Evolutionary conservation across 2,888 invertebrate species (phyloP).

Genomic region (Zaprionus obscuricornis): DNA sequence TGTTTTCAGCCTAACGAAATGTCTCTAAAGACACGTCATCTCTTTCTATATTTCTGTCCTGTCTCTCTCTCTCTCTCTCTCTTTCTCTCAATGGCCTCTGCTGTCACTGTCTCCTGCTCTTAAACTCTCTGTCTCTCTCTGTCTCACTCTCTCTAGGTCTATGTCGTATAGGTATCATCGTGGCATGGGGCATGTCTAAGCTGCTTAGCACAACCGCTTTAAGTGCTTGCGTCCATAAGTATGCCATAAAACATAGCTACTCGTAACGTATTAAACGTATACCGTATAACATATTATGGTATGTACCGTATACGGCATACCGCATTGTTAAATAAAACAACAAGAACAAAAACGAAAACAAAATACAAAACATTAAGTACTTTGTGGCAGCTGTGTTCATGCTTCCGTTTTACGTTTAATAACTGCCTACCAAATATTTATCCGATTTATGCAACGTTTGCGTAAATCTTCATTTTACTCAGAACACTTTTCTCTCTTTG

Average conservation of each 20-base stretch:
- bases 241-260: slow-evolving; percentile 57
- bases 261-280: slow-evolving; percentile 37
- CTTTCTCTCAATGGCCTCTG: too few species aligned
- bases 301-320: slow-evolving; percentile 38
- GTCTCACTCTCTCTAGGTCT: too few species aligned
- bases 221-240: slow-evolving; percentile 35
- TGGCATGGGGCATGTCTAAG: slow-evolving; percentile 44
- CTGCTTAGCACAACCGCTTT: slow-evolving; percentile 60
- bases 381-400: slow-evolving; percentile 39
- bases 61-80: too few species aligned
- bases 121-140: too few species aligned
- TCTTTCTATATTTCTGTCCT: slow-evolving; percentile 6
- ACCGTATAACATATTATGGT: slow-evolving; percentile 51
- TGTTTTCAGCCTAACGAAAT: slow-evolving; percentile 39
- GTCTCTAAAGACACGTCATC: too few species aligned
- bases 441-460: slow-evolving; percentile 37
- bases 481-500: too few species aligned
- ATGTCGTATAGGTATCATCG: slow-evolving; percentile 12
- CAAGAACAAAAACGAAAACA: too few species aligned
- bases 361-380: too few species aligned
- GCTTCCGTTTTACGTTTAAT: slow-evolving; percentile 10
- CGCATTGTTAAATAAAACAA: slow-evolving; percentile 54
- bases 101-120: too few species aligned
- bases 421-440: slow-evolving; percentile 41
- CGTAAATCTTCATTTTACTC: slow-evolving; percentile 40